Evolutionary conservation across 2,113 vertebrate genomes (phyloP).

Genomic region (Sinosuthora webbiana): DNA sequence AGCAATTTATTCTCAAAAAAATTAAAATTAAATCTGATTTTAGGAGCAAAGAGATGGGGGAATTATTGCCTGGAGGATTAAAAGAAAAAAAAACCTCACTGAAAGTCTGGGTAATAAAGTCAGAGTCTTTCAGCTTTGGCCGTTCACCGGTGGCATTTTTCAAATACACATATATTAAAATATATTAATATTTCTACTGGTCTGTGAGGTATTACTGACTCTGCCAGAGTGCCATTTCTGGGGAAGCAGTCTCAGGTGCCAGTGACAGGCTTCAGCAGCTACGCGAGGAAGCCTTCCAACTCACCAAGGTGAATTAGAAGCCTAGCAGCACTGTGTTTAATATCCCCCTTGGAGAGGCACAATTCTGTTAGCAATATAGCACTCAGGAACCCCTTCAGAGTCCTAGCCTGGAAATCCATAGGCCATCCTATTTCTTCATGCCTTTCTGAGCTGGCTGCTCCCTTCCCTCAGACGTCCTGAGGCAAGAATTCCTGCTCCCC

Average conservation of each 20-base stretch:
- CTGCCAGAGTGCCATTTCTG: background rate
- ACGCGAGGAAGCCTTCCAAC: background rate
- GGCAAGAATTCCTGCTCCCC: background rate
- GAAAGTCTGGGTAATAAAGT: background rate
- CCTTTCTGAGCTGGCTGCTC: background rate
- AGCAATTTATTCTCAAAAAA: slow-evolving; percentile 27
- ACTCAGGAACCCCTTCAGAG: background rate
- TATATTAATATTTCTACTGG: background rate
- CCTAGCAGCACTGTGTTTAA: background rate
- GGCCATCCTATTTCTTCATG: background rate
- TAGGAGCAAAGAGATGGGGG: background rate
- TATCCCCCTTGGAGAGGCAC: background rate
- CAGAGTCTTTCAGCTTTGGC: background rate
- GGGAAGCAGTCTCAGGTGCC: background rate
- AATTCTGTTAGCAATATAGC: background rate
- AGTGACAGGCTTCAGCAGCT: background rate
- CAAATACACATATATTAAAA: slow-evolving; percentile 5
- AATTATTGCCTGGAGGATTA: slow-evolving; percentile 36
- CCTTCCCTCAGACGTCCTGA: background rate
- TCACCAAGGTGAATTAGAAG: background rate
- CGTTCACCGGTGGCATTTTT: background rate
- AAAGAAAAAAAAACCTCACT: background rate
- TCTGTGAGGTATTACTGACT: background rate
- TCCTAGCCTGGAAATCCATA: background rate
- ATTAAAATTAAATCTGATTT: slow-evolving; percentile 36